Evolutionary conservation across 2,113 vertebrate species (phyloP).

Genomic region (Leptodactylus fuscus): DNA sequence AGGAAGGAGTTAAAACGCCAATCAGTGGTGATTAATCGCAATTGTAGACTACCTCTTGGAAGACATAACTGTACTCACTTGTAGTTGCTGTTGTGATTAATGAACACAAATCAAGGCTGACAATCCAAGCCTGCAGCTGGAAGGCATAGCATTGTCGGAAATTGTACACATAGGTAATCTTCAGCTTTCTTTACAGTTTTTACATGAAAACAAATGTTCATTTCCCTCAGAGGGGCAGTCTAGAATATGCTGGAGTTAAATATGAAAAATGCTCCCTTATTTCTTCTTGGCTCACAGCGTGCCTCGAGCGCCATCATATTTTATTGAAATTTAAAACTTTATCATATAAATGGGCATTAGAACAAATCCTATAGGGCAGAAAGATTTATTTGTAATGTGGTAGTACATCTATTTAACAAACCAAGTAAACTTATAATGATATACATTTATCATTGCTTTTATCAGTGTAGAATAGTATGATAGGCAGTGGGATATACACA

Average conservation of each 20-base stretch:
- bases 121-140: slow-evolving; percentile 62
- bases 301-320: neutral
- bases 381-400: slow-evolving; percentile 1
- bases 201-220: slow-evolving; percentile 62
- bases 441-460: neutral
- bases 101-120: slow-evolving; percentile 63
- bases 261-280: slow-evolving; percentile 52
- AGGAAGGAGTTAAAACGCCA: slow-evolving; percentile 61
- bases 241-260: slow-evolving; percentile 57
- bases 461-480: neutral
- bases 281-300: neutral
- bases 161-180: slow-evolving; percentile 26
- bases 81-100: slow-evolving; percentile 67
- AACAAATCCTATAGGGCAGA: neutral
- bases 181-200: slow-evolving; percentile 43
- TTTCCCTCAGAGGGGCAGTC: slow-evolving; percentile 54
- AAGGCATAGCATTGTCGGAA: slow-evolving; percentile 58
- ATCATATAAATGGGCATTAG: neutral
- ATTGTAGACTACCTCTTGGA: slow-evolving; percentile 60
- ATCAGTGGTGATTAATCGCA: slow-evolving; percentile 65
- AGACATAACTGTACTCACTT: slow-evolving; percentile 62
- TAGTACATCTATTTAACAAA: neutral
- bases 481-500: neutral
- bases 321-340: slow-evolving; percentile 1
- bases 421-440: neutral